Evolutionary conservation across 2,888 invertebrate species (phyloP).

Genomic region (Nesidiocoris tenuis): DNA sequence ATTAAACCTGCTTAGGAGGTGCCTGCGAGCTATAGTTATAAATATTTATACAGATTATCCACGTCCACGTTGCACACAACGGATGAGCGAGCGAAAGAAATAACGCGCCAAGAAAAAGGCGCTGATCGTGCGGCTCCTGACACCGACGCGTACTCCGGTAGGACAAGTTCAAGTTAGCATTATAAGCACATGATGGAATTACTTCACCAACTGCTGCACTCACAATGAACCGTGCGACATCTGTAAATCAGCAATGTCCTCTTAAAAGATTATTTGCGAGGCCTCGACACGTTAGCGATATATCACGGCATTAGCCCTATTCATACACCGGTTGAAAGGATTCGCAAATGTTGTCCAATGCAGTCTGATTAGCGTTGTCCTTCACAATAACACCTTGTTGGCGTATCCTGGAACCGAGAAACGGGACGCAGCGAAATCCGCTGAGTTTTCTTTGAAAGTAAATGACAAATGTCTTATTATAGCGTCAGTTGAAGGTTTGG

Average conservation of each 20-base stretch:
- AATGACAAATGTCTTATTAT: too few species aligned
- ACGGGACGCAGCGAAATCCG: too few species aligned
- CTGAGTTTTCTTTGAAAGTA: too few species aligned
- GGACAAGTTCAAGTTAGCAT: not conserved
- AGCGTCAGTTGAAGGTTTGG: too few species aligned
- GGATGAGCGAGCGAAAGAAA: too few species aligned
- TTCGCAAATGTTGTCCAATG: not conserved
- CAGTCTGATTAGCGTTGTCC: too few species aligned
- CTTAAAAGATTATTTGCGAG: not conserved
- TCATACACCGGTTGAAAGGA: too few species aligned
- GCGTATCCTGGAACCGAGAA: too few species aligned
- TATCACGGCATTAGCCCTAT: not conserved
- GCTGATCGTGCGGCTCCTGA: too few species aligned
- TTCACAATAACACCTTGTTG: too few species aligned
- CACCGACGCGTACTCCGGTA: not conserved
- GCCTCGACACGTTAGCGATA: not conserved
- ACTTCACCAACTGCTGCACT: too few species aligned
- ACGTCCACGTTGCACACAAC: not conserved
- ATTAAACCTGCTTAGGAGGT: constrained; percentile 21
- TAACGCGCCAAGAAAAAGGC: too few species aligned
- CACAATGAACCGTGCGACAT: not conserved
- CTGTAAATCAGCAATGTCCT: not conserved
- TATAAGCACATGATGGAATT: not conserved
- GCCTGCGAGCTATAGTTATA: not conserved
- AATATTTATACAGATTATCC: constrained; percentile 10